Evolutionary conservation across 2,797 vertebrate genomes (phyloP).

Genomic region (Oreochromis grahami): DNA sequence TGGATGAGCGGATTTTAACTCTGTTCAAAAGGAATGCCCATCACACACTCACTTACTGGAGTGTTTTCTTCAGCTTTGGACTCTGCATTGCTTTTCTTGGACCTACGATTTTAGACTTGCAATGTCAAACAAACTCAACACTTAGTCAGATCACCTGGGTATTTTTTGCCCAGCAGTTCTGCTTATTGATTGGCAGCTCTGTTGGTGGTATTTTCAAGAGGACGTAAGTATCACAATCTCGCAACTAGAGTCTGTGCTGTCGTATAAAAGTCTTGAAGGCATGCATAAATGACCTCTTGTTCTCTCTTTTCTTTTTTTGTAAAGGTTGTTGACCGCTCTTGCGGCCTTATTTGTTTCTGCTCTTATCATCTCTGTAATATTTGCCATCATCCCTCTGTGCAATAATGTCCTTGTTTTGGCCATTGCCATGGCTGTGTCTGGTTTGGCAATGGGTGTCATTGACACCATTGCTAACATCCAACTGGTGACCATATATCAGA

Average conservation of each 20-base stretch:
- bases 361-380: constrained; percentile 90
- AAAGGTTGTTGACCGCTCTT: constrained; percentile 87
- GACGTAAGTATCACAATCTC: constrained; percentile 79
- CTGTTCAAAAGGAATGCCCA: constrained; percentile 89
- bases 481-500: constrained; percentile 94
- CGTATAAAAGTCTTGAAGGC: background rate
- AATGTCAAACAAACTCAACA: constrained; percentile 92
- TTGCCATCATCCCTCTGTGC: constrained; percentile 93
- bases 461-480: constrained; percentile 98
- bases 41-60: constrained; percentile 96
- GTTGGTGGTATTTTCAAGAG: constrained; percentile 88
- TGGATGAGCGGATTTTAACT: constrained; percentile 83
- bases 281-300: background rate
- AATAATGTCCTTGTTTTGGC: constrained; percentile 87
- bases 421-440: constrained; percentile 90
- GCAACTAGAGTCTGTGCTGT: background rate
- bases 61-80: constrained; percentile 97
- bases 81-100: constrained; percentile 96
- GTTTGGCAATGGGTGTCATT: constrained; percentile 94
- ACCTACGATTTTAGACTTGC: constrained; percentile 93
- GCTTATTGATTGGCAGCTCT: constrained; percentile 90
- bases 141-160: constrained; percentile 96
- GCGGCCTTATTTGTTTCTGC: constrained; percentile 86
- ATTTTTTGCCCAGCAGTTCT: constrained; percentile 96
- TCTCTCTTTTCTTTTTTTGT: constrained; percentile 6